Base-by-base conservation (phyloP, 2,797 vertebrate genomes). In the Momotus momota region DNA sequence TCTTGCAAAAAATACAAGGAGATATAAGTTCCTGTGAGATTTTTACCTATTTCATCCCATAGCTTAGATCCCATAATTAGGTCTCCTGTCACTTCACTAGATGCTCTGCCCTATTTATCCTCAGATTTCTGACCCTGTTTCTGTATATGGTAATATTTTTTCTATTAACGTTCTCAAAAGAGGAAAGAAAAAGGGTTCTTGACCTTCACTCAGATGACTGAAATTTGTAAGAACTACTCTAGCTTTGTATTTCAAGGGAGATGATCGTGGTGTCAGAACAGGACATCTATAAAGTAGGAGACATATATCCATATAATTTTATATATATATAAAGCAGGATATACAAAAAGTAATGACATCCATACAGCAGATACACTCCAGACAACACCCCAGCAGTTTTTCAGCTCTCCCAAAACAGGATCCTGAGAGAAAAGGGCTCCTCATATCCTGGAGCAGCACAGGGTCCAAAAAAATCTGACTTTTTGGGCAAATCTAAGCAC, bases 1-100 rank as follows among this genome's bases (percentile, higher is more conserved):
- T 82, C 64, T 81, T 35, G 31, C 2, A 38, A 61, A 80, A 66
- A 81, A 71, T 54, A 77, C 60, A 83, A 80, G 9, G 45, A 94
- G 45, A 83, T 22, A 61, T 6, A 82, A 86, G 84, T 89, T 96
- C 97, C 95, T 88, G 65, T 58, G 94, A 89, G 92, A 88, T 72
- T 93, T 95, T 81, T 81, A 93, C 86, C 88, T 93, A 58, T 88
- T 96, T 90, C 81, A 84, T 84, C 66, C 77, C 69, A 75, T 48
- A 93, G 67, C 79, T 94, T 93, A 61, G 66, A 49, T 93, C 89
- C 79, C 75, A 33, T 95, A 96, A 97, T 96, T 97, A 95, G 97
- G 88, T 94, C 95, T 96, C 77, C 29, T 93, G 54, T 83, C 71
- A 77, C 69, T 93, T 95, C 67, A 67, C 38, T 58, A 25, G 45